Evolutionary conservation across 2,113 vertebrate genomes (phyloP), one percentile per base, ranked within the genome.

Genomic region (Engraulis encrasicolus): DNA sequence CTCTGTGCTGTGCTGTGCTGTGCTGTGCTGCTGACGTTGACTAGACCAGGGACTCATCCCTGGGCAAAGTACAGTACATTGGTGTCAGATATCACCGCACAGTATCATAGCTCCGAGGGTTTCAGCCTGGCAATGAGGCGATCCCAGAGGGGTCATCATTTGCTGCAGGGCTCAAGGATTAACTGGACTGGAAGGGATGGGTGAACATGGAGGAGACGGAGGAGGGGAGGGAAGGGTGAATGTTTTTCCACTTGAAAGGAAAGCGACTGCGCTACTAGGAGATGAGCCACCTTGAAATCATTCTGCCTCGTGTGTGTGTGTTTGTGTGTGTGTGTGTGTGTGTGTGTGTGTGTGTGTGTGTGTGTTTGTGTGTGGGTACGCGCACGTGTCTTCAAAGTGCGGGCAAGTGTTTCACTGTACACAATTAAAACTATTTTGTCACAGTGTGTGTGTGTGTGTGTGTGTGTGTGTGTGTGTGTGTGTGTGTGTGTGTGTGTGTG

Each of bases 81-180:
- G 27, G 58, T 31, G 58, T 66, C 58, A 31, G 23, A 66, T 66
- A 11, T 66, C 58, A 66, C 6, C 27, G 58, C 58, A 66, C 6
- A 14, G 58, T 27, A 66, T 66, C 31, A 66, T 23, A 66, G 58
- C 58, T 14, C 54, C 17, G 20, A 58, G 54, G 54, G 54, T 9
- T n/a, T 27, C 9, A 66, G 27, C 1, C 11, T n/a, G 23, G 58
- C 27, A 31, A 66, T 66, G 31, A 66, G 27, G 58, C 23, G 27
- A 66, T 14, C 54, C 54, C 0, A 20, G 20, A 19, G 23, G 58
- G 27, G 58, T 31, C 58, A 66, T 66, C 23, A 31, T 66, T 27
- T 66, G 23, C 58, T 66, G 58, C 23, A 66, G 58, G 58, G 58
- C 58, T 66, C 58, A 27, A 14, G 58, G 58, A 66, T 66, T 66